Base-by-base conservation (phyloP, 2,888 invertebrate genomes). In the Harpalus rubripes region DNA sequence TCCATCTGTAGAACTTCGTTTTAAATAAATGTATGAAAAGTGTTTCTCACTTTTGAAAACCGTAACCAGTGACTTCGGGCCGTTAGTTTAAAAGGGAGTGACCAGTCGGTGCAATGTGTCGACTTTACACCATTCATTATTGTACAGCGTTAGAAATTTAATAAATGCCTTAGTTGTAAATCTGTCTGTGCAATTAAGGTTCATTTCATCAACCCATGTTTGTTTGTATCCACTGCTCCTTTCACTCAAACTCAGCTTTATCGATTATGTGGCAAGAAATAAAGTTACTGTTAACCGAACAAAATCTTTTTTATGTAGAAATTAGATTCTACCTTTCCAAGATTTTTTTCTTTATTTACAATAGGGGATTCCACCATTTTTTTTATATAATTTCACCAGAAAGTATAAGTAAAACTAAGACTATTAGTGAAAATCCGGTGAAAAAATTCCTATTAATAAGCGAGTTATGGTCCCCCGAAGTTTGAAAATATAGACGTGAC, bases 61-160 rank as follows among this genome's bases (percentile, higher is more conserved):
- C 84, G 80, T 84, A 88, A 87, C 88, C 87, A 89, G 90, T 90
- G 90, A 90, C 89, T 90, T 90, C 90, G 90, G 90, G 90, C 89
- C 84, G 79, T 85, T 87, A 88, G 87, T 89, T 89, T 88, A 86
- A 86, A 86, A 88, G 85, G 87, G 87, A 87, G 86, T 87, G 86
- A 85, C 85, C 85, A 87, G 87, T 87, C 86, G 88, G 88, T 88
- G 88, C 88, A 88, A 87, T 87, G 88, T 87, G 88, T 81, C 86
- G 88, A 89, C 89, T 87, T 65, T 22, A 81, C 63, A 81, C 78
- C 74, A 78, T 78, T 78, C 81, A 72, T 84, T 80, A 72, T 88
- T 90, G 90, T 89, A 90, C 89, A 90, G 89, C 89, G 88, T 89
- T 90, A 89, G 90, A 89, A 88, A 88, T 86, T 52, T 88, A 88